phyloP scores from a whole-genome alignment of 2,888 invertebrate species.

The Drosophila siamana region DNA sequence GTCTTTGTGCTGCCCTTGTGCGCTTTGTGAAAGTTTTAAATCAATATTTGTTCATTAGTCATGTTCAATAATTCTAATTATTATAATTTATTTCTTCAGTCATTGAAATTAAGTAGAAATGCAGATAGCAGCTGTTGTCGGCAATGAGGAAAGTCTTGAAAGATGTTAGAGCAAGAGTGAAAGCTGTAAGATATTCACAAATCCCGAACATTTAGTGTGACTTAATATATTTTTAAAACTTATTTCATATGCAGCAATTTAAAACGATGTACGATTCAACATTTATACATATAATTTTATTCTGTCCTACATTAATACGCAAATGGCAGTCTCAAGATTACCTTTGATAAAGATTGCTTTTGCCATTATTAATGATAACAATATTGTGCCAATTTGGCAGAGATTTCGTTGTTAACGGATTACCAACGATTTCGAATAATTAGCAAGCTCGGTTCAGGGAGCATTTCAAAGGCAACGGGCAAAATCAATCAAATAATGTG shows the following conservation, averaged over 20 bases:
- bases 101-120: background rate
- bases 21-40: conserved; percentile 55
- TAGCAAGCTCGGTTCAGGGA: conserved; percentile 5
- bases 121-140: conserved; percentile 8
- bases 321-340: background rate
- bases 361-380: conserved; percentile 14
- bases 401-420: conserved; percentile 27
- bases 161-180: background rate
- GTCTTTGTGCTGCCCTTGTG: conserved; percentile 49
- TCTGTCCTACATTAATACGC: background rate
- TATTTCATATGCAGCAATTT: background rate
- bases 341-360: conserved; percentile 4
- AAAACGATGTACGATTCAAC: too few relatives aligned
- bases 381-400: background rate
- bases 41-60: conserved; percentile 82
- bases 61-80: conserved; percentile 72
- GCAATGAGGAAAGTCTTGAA: background rate
- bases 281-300: background rate
- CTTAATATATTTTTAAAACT: background rate
- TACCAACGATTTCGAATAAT: conserved; percentile 27
- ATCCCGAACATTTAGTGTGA: background rate
- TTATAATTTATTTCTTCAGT: conserved; percentile 36
- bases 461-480: conserved; percentile 24
- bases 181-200: too few relatives aligned
- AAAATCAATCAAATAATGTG: conserved; percentile 64